These are phyloP conservation scores for Pseudolycoriella hygida DNA, from an alignment of 2,888 invertebrate species.

Conservation along the genomic window DNA sequence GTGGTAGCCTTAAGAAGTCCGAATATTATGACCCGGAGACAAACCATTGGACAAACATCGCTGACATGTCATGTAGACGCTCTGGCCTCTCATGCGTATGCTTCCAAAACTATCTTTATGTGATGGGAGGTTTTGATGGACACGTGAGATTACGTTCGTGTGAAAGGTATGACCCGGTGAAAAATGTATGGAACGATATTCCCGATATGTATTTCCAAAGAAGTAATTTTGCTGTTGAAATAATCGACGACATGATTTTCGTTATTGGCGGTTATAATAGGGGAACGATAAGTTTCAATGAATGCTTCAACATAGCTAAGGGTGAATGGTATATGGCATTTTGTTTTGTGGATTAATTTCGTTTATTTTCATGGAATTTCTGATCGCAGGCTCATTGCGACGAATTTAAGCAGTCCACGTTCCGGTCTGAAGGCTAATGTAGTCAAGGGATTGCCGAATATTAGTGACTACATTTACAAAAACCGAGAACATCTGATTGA, in stretches of 20 bases:
- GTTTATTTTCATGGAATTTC: too few species aligned
- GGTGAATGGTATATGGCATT: constrained; percentile 19
- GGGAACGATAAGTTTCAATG: constrained; percentile 79
- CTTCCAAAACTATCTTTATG: constrained; percentile 56
- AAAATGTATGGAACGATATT: constrained; percentile 65
- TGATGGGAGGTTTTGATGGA: constrained; percentile 80
- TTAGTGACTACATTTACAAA: constrained; percentile 79
- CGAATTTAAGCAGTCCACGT: constrained; percentile 82
- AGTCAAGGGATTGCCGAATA: constrained; percentile 72
- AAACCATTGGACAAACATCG: constrained; percentile 65
- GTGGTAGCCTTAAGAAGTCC: constrained; percentile 44
- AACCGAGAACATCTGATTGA: constrained; percentile 74
- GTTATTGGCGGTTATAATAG: constrained; percentile 92
- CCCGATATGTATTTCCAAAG: constrained; percentile 82
- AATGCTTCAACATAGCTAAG: constrained; percentile 54
- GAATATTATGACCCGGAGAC: constrained; percentile 68
- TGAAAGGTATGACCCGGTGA: constrained; percentile 65
- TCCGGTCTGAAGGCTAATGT: constrained; percentile 85
- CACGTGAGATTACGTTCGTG: constrained; percentile 77
- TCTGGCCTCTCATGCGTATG: constrained; percentile 55
- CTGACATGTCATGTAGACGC: constrained; percentile 46
- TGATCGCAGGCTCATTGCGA: constrained; percentile 81
- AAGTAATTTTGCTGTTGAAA: constrained; percentile 84
- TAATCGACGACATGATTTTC: constrained; percentile 87
- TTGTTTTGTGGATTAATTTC: too few species aligned